A percentile compares a stretch with the other conserved stretches of the same genome.
Conservation (phyloP, 2,797 vertebrate genomes). For the Channallabes apus region DNA sequence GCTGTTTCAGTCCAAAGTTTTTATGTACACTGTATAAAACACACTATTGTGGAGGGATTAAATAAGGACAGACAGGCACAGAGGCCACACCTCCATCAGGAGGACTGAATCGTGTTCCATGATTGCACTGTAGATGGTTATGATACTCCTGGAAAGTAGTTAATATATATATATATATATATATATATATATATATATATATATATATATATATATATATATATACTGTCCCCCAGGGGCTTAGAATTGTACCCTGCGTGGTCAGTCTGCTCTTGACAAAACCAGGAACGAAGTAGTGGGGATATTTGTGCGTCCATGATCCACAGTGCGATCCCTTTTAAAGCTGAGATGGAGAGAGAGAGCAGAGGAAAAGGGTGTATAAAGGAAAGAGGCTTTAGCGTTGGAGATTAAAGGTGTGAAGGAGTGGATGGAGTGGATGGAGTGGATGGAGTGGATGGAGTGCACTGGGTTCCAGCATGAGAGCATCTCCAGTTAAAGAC, state of each 20-base stretch:
- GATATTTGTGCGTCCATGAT: not conserved
- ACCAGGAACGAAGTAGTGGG: not conserved
- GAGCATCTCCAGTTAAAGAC: conserved; percentile 71
- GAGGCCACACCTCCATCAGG: not conserved
- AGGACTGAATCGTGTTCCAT: not conserved
- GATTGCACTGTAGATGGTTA: not conserved
- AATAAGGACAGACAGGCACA: not conserved
- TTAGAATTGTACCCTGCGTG: not conserved
- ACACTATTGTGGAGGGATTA: not conserved
- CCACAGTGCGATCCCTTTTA: conserved; percentile 2
- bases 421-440: conserved; percentile 60
- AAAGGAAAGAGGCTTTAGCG: conserved; percentile 63
- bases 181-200: no score
- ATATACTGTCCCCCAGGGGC: no score
- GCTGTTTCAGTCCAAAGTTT: not conserved
- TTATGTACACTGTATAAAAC: no score
- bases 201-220: no score
- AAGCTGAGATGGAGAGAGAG: conserved; percentile 1
- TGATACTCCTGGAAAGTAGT: no score
- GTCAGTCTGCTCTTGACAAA: no score
- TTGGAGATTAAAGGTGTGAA: conserved; percentile 69
- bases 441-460: conserved; percentile 60
- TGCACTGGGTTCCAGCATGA: conserved; percentile 70
- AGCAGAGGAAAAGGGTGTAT: conserved; percentile 16
- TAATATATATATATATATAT: no score